Evolutionary conservation across 2,888 invertebrate genomes (phyloP).

Genomic region (Hirtodrosophila cameraria): DNA sequence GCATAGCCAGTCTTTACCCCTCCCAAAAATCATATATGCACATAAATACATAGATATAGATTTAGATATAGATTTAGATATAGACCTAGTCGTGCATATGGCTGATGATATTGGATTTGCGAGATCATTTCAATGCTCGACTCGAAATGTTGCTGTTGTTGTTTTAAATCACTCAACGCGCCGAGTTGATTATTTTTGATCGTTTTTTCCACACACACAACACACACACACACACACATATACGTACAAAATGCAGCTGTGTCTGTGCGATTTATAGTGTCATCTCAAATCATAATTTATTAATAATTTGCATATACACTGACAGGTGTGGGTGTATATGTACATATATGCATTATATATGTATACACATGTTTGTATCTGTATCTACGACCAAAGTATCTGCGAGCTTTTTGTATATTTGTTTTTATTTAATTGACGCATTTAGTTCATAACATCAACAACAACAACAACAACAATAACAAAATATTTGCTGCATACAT

Average conservation of each 20-base stretch:
- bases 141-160: constrained; percentile 21
- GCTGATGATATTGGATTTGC: constrained; percentile 33
- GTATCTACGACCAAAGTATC: constrained; percentile 13
- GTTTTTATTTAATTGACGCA: constrained; percentile 74
- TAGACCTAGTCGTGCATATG: constrained; percentile 19
- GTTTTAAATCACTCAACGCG: constrained; percentile 58
- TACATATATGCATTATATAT: constrained; percentile 11
- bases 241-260: too few species aligned
- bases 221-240: background rate
- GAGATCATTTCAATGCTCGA: constrained; percentile 29
- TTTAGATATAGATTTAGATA: constrained; percentile 15
- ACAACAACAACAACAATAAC: constrained; percentile 26
- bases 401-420: constrained; percentile 30
- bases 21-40: background rate
- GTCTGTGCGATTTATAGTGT: constrained; percentile 61
- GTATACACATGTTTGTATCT: constrained; percentile 16
- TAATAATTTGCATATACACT: constrained; percentile 61
- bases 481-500: constrained; percentile 42
- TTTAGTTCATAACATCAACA: constrained; percentile 59
- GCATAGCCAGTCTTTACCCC: constrained; percentile 5
- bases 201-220: constrained; percentile 6
- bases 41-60: constrained; percentile 9
- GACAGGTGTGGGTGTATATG: constrained; percentile 31
- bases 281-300: constrained; percentile 73
- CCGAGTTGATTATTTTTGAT: constrained; percentile 53